Conservation (phyloP, 2,888 invertebrate genomes). For the Nineta flava region DNA sequence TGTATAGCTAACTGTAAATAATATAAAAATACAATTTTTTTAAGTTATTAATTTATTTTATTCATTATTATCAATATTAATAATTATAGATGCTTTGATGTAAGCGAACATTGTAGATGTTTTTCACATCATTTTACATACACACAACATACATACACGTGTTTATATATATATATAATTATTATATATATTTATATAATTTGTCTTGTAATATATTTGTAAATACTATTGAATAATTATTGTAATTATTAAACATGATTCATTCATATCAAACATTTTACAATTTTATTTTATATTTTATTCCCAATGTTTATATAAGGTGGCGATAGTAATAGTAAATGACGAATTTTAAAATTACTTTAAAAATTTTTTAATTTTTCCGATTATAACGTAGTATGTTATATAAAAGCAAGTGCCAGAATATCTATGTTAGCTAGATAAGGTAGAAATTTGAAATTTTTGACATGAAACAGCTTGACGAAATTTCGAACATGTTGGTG, state of each 20-base stretch:
- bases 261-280: neutral
- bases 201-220: neutral
- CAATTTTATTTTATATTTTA: neutral
- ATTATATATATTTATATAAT: no score
- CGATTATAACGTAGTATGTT: no score
- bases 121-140: neutral
- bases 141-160: neutral
- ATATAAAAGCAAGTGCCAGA: no score
- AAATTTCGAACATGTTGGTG: no score
- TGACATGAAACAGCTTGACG: no score
- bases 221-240: neutral
- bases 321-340: no score
- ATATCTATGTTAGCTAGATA: no score
- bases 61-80: no score
- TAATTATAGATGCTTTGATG: neutral
- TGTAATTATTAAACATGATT: neutral
- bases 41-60: neutral
- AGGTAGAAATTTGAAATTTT: no score
- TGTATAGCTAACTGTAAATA: neutral
- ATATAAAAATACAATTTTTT: neutral
- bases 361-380: no score
- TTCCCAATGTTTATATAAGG: neutral
- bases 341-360: no score
- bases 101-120: neutral
- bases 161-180: neutral